These are phyloP conservation scores for Hipposideros armiger DNA, from an alignment of 2,113 vertebrate genomes.

Conservation along the genomic window DNA sequence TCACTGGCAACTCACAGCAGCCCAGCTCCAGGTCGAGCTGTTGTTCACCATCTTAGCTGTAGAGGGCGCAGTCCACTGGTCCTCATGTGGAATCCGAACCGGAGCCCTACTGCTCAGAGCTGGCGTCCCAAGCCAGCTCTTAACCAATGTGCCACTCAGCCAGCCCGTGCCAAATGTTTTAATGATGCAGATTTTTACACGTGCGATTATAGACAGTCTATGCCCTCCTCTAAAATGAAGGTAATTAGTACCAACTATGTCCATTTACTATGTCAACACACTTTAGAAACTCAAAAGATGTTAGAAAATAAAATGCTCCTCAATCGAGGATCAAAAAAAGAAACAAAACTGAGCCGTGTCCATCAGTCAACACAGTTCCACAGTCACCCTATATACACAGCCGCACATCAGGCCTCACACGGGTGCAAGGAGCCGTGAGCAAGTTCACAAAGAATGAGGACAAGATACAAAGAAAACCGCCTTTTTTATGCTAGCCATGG, in stretches of 20 bases:
- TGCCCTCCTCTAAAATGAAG: background rate
- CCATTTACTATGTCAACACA: background rate
- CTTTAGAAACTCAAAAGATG: conserved; percentile 9
- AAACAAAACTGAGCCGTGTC: background rate
- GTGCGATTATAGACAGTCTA: background rate
- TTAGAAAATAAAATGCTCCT: background rate
- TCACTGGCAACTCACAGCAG: too few relatives aligned
- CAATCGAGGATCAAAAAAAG: background rate
- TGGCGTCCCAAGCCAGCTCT: too few relatives aligned
- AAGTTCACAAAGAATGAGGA: background rate
- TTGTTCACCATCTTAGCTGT: too few relatives aligned
- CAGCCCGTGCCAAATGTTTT: background rate
- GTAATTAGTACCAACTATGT: background rate
- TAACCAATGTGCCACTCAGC: too few relatives aligned
- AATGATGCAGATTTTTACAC: background rate
- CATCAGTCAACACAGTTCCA: background rate
- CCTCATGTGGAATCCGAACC: too few relatives aligned
- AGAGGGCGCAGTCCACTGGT: too few relatives aligned
- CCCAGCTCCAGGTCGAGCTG: too few relatives aligned
- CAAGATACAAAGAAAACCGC: background rate
- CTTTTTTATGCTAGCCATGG: too few relatives aligned
- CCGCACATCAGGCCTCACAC: background rate
- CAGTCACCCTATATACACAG: background rate
- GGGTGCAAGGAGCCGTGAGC: background rate
- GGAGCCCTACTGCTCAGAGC: too few relatives aligned